A percentile compares a stretch with the other conserved stretches of the same genome.
These are phyloP conservation scores for Ptilodon capucinus DNA, from an alignment of 2,888 invertebrate genomes.

Conservation along the genomic window DNA sequence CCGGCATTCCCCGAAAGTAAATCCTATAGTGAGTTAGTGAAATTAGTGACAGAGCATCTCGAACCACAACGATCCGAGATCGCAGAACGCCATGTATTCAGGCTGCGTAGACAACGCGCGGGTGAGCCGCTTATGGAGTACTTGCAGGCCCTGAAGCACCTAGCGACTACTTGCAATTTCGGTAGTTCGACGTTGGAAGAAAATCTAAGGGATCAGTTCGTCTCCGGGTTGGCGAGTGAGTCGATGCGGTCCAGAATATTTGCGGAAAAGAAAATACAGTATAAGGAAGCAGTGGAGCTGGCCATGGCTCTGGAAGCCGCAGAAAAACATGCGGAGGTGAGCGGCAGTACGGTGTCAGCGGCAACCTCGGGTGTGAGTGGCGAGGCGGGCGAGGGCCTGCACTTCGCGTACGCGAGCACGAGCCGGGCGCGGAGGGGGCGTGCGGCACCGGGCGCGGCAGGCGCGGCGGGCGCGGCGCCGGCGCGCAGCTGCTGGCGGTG, in stretches of 20 bases:
- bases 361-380: background rate
- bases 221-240: background rate
- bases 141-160: too few species aligned
- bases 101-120: background rate
- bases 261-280: background rate
- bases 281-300: slow-evolving; percentile 1
- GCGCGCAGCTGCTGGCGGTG: background rate
- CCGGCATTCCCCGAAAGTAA: background rate
- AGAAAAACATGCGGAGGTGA: background rate
- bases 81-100: background rate
- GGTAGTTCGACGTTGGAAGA: background rate
- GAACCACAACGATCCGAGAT: background rate
- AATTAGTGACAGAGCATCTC: background rate
- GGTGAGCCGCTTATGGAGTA: background rate
- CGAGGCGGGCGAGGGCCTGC: background rate
- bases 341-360: background rate
- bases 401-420: background rate
- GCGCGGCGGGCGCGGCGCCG: background rate
- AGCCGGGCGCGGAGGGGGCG: too few species aligned
- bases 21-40: background rate
- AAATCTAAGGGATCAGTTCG: slow-evolving; percentile 4
- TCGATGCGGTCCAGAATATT: slow-evolving; percentile 3
- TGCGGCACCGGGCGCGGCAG: background rate
- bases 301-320: background rate
- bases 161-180: slow-evolving; percentile 1